Percentiles rank a stretch among this genome's conserved stretches.
phyloP scores from a whole-genome alignment of 2,113 vertebrate species.

The cattle (Bos taurus) region ARS-UCD2.0 NC_037344.1:37395501-37396000 shows the following conservation, averaged over 20 bases:
- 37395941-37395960: background rate
- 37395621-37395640: too few species aligned
- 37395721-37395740: too few species aligned
- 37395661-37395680: too few species aligned
- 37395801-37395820: too few species aligned
- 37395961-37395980: background rate
- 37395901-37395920: background rate
- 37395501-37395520: background rate
- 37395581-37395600: background rate
- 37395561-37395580: background rate
- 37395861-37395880: background rate
- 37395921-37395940: background rate
- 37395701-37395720: too few species aligned
- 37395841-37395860: too few species aligned
- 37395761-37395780: too few species aligned
- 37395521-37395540: background rate
- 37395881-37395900: background rate
- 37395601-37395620: background rate
- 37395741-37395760: too few species aligned
- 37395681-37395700: too few species aligned
- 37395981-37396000: background rate
- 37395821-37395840: too few species aligned
- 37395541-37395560: background rate
- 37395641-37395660: too few species aligned
- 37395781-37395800: too few species aligned